A percentile compares a stretch with the other conserved stretches of the same genome.
Evolutionary conservation across 2,888 invertebrate genomes (phyloP).

Genomic region (Xestia ashworthii): DNA sequence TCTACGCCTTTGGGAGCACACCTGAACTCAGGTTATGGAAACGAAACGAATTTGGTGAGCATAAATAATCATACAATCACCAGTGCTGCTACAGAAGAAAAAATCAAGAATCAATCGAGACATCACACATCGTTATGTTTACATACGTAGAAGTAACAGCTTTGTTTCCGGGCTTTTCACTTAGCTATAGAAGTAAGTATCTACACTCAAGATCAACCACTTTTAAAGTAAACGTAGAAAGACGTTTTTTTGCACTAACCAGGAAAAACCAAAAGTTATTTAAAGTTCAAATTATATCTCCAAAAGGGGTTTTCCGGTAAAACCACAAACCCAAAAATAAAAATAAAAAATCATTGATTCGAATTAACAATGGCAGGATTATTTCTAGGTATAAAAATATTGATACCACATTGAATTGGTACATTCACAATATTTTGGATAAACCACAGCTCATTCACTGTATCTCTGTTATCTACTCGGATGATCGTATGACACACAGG

Average conservation of each 20-base stretch:
- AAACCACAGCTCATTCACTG: not conserved
- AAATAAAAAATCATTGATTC: constrained; percentile 34
- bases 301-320: constrained; percentile 35
- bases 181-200: constrained; percentile 19
- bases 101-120: not conserved
- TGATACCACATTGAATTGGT: not conserved
- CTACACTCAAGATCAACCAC: constrained; percentile 43
- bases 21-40: not conserved
- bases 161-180: constrained; percentile 42
- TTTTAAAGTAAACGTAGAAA: constrained; percentile 28
- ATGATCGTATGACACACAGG: not conserved
- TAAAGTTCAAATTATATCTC: constrained; percentile 27
- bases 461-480: not conserved
- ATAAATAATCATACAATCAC: not conserved
- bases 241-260: constrained; percentile 11
- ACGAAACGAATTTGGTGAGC: not conserved
- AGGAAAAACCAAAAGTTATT: constrained; percentile 46
- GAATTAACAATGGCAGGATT: not conserved
- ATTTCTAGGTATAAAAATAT: constrained; percentile 20
- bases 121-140: constrained; percentile 39
- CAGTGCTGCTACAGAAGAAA: not conserved
- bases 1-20: not conserved
- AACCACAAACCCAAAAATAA: constrained; percentile 21
- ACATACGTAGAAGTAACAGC: constrained; percentile 5
- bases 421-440: not conserved